Percentiles rank a stretch among this genome's conserved stretches.
phyloP scores from a whole-genome alignment of 2,888 invertebrate genomes.

The Drosophila eohydei region DNA sequence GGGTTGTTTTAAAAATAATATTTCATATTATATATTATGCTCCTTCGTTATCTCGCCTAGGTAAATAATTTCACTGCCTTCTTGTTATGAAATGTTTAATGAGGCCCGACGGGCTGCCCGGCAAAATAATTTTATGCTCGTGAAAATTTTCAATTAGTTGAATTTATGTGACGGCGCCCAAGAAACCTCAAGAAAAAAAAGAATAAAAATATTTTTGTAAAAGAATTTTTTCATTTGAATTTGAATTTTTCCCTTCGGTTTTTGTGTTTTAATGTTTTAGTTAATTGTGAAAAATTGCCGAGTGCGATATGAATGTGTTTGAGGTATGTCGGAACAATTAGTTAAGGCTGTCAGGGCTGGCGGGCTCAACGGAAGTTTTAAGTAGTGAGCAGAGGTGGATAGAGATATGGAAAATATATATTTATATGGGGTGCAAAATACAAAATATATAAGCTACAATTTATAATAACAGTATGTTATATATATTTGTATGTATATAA shows the following conservation, averaged over 20 bases:
- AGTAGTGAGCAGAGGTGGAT: not conserved
- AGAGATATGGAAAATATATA: not conserved
- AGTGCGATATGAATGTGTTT: slow-evolving; percentile 17
- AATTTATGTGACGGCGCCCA: slow-evolving; percentile 62
- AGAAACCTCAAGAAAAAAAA: slow-evolving; percentile 7
- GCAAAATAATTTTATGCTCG: slow-evolving; percentile 48
- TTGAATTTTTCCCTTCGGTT: slow-evolving; percentile 1
- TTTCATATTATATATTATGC: slow-evolving; percentile 11
- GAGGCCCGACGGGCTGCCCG: slow-evolving; percentile 48
- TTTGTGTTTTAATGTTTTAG: slow-evolving; percentile 12
- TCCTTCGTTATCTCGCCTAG: slow-evolving; percentile 27
- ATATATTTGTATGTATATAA: not conserved
- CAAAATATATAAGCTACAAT: not conserved
- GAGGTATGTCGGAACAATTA: slow-evolving; percentile 20
- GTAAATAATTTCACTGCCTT: slow-evolving; percentile 42
- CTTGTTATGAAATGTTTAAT: slow-evolving; percentile 72
- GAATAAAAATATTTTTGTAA: slow-evolving; percentile 27
- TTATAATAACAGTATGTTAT: not conserved
- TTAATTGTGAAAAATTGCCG: slow-evolving; percentile 65
- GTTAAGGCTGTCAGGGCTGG: slow-evolving; percentile 36
- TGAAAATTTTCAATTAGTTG: slow-evolving; percentile 70
- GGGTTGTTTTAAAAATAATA: slow-evolving; percentile 53
- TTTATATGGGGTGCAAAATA: not conserved
- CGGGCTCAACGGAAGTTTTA: not conserved
- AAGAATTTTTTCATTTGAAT: slow-evolving; percentile 19